Conservation (phyloP, 2,113 vertebrate genomes). For the Lutjanus erythropterus region DNA sequence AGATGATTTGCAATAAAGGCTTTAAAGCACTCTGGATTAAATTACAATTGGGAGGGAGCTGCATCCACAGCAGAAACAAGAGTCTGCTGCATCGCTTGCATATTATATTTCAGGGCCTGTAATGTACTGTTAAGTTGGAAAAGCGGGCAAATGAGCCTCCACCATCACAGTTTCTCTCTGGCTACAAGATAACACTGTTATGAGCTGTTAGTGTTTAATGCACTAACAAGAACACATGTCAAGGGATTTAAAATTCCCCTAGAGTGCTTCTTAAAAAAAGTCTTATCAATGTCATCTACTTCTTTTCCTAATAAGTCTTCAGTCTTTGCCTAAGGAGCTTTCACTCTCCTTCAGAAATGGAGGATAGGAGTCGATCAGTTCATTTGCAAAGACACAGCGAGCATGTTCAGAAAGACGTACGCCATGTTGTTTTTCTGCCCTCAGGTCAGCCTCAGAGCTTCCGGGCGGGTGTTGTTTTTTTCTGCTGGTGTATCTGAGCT, state of each 20-base stretch:
- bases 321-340: conserved; percentile 57
- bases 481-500: background rate
- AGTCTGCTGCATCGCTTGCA: conserved; percentile 36
- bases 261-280: conserved; percentile 55
- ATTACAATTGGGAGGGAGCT: conserved; percentile 56
- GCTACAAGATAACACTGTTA: conserved; percentile 54
- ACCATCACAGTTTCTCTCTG: conserved; percentile 10
- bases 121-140: conserved; percentile 33
- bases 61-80: conserved; percentile 53
- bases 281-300: conserved; percentile 67
- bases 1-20: conserved; percentile 69
- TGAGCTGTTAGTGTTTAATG: conserved; percentile 60
- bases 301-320: conserved; percentile 51
- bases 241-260: conserved; percentile 60
- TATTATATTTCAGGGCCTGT: conserved; percentile 50
- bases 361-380: conserved; percentile 22
- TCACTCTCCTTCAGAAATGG: conserved; percentile 41
- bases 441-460: conserved; percentile 24
- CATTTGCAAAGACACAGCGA: conserved; percentile 6
- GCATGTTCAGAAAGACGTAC: conserved; percentile 1
- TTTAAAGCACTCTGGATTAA: conserved; percentile 68
- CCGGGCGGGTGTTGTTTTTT: background rate
- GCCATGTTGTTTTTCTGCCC: conserved; percentile 18
- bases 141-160: conserved; percentile 40
- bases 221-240: conserved; percentile 66